Conservation (phyloP, 2,113 vertebrate genomes). For the Cyanoderma ruficeps region DNA sequence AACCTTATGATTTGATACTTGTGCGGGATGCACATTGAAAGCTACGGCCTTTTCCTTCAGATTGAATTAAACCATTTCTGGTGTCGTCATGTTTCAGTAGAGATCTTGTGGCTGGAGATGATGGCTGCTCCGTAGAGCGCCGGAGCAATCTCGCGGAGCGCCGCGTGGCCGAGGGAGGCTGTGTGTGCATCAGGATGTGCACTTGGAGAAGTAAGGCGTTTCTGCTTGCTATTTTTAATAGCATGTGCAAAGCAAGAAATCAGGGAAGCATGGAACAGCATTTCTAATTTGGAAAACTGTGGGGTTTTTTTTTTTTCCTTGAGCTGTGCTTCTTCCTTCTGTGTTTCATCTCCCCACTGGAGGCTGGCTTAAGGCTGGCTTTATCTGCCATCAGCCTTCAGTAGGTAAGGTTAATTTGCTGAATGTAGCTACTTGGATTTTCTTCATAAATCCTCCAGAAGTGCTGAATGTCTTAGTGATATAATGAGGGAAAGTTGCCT, state of each 20-base stretch:
- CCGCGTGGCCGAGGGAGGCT: neutral
- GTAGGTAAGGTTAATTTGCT: conserved; percentile 23
- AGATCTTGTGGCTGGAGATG: conserved; percentile 9
- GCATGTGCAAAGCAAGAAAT: conserved; percentile 1
- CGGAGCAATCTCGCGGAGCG: neutral
- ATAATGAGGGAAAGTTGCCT: conserved; percentile 1
- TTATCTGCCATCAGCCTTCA: conserved; percentile 2
- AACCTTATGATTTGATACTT: neutral
- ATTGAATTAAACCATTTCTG: conserved; percentile 37
- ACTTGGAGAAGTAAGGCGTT: conserved; percentile 2
- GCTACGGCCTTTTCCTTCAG: neutral
- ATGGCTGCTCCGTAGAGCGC: neutral
- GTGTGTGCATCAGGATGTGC: neutral
- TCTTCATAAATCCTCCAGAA: neutral
- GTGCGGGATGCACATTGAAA: neutral
- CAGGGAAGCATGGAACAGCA: neutral
- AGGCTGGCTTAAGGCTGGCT: conserved; percentile 8
- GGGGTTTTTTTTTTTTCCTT: neutral
- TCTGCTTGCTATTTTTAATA: conserved; percentile 37
- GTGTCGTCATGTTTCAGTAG: conserved; percentile 5
- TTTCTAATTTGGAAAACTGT: neutral
- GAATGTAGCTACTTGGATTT: neutral
- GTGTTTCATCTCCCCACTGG: neutral
- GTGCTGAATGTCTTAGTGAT: conserved; percentile 10
- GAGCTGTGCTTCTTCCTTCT: neutral